A percentile compares a stretch with the other conserved stretches of the same genome.
Conservation (phyloP, 2,888 invertebrate genomes). For the Alviniconcha strummeri region DNA sequence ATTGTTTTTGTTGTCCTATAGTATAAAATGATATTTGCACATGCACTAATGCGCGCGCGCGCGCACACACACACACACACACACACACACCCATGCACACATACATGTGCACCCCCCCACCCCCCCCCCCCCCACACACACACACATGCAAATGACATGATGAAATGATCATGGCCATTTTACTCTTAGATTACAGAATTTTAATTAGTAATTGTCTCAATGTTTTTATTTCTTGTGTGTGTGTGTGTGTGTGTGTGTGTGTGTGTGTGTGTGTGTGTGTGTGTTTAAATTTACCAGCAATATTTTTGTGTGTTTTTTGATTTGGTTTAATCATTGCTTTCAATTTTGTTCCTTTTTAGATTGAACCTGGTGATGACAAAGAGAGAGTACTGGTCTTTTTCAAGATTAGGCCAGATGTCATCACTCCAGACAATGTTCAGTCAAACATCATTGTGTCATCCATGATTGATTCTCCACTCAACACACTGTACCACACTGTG, state of each 20-base stretch:
- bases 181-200: too few relatives aligned
- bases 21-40: too few relatives aligned
- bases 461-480: conserved; percentile 78
- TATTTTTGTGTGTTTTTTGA: neutral
- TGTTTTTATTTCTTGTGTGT: neutral
- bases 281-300: neutral
- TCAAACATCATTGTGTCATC: conserved; percentile 78
- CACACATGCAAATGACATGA: too few relatives aligned
- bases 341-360: conserved; percentile 54
- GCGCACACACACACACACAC: neutral
- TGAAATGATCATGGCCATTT: too few relatives aligned
- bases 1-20: too few relatives aligned
- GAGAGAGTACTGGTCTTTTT: conserved; percentile 77
- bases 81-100: neutral
- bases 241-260: neutral
- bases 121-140: too few relatives aligned
- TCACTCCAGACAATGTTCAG: conserved; percentile 79
- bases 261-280: neutral
- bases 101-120: too few relatives aligned
- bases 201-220: neutral
- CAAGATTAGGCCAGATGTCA: conserved; percentile 78
- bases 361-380: conserved; percentile 71
- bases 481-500: conserved; percentile 79
- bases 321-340: neutral
- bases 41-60: neutral